These are phyloP conservation scores for Cathartes aura DNA, from an alignment of 2,113 vertebrate species.

Conservation along the genomic window DNA sequence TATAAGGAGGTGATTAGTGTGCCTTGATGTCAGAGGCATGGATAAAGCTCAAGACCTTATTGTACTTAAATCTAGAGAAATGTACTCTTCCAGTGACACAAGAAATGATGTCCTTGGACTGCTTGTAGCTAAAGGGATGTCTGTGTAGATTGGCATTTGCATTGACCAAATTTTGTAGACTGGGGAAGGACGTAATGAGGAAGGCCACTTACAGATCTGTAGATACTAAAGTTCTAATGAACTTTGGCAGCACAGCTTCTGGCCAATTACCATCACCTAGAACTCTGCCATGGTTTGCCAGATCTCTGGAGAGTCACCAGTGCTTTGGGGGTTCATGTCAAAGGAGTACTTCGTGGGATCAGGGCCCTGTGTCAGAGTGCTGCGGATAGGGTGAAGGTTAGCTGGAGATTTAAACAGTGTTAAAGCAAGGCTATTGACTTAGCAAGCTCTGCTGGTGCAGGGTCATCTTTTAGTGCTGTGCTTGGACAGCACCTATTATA, in stretches of 20 bases:
- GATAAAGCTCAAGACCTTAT: background rate
- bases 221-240: background rate
- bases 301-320: background rate
- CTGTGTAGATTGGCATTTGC: background rate
- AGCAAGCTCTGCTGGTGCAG: background rate
- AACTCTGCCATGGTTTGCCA: background rate
- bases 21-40: background rate
- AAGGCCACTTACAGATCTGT: background rate
- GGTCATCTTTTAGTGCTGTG: background rate
- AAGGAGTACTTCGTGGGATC: background rate
- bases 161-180: background rate
- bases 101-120: background rate
- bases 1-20: constrained; percentile 16
- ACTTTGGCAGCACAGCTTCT: background rate
- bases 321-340: background rate
- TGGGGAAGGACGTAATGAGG: background rate
- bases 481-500: background rate
- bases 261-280: background rate
- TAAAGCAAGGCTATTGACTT: background rate
- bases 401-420: background rate
- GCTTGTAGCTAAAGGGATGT: background rate
- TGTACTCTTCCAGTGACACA: background rate
- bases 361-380: background rate
- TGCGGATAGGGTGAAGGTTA: background rate
- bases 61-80: background rate